Evolutionary conservation across 2,113 vertebrate species (phyloP).

Genomic region (Amphiprion percula): DNA sequence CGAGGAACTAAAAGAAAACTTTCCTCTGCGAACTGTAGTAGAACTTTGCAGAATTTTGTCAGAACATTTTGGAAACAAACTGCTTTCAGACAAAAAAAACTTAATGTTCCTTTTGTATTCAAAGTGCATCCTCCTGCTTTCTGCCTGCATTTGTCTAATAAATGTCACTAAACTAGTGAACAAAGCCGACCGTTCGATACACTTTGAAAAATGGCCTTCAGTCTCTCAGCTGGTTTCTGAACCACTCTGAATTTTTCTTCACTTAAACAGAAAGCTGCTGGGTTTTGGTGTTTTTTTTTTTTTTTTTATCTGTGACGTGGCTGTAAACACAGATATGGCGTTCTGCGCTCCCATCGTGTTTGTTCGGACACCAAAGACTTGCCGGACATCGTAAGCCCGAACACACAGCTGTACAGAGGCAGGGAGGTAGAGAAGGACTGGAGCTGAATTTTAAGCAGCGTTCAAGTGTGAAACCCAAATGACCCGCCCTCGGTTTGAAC

Average conservation of each 20-base stretch:
- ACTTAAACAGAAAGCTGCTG: neutral
- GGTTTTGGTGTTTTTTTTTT: constrained; percentile 4
- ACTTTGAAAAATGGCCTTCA: constrained; percentile 46
- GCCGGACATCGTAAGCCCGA: constrained; percentile 30
- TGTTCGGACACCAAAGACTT: constrained; percentile 27
- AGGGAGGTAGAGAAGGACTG: neutral
- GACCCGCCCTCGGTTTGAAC: constrained; percentile 40
- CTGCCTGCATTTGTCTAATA: constrained; percentile 35
- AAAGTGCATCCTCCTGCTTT: neutral
- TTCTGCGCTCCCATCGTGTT: constrained; percentile 19
- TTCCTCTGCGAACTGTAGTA: no score
- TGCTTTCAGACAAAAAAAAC: constrained; percentile 7
- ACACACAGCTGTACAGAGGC: constrained; percentile 30
- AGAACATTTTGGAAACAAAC: neutral
- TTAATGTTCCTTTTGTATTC: constrained; percentile 5
- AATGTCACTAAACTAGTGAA: constrained; percentile 45
- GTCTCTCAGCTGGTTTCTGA: constrained; percentile 31
- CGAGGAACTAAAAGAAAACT: no score
- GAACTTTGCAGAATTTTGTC: no score
- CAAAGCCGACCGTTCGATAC: constrained; percentile 23
- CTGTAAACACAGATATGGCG: constrained; percentile 3
- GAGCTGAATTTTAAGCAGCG: constrained; percentile 39
- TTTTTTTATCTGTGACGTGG: constrained; percentile 11
- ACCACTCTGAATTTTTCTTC: constrained; percentile 40
- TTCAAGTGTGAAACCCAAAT: constrained; percentile 6